Base-by-base conservation (phyloP, 2,888 invertebrate species). In the Caenorhabditis macrosperma region DNA sequence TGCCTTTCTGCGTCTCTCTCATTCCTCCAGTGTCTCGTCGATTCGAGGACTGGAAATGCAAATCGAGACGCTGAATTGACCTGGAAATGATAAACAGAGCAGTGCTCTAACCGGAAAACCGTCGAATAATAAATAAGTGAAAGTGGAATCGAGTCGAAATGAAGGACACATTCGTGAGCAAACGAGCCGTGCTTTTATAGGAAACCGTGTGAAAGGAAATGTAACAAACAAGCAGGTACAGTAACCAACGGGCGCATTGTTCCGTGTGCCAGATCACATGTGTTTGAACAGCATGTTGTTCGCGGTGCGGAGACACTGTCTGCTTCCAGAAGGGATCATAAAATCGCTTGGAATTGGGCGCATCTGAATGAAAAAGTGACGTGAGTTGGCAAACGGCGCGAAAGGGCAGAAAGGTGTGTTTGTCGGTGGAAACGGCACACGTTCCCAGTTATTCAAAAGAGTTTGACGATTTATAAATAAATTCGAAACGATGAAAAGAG, bases 211-310 rank as follows among this genome's bases (percentile, higher is more conserved):
- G 41, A 74, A 72, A 59, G 64, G 59, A 74, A 64, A 59, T 74
- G 74, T 74, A 74, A 64, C 74, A 74, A 74, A 74, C 63, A 72
- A 52, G 48, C 63, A 46, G 50, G 74, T 74, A 74, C 74, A 74
- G 74, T 74, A 74, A 74, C 74, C 64, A 59, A 55, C 57, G 46
- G 52, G 38, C 41, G 46, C 55, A 61, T 71, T 71, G 71, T 71
- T 71, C 71, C 22, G 22, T 17, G 26, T 30, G 7, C 28, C 9
- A 28, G 52, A 46, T 50, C 22, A 50, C 3, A 9, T 30, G 35
- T 72, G 72, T 74, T 74, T 74, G 59, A 74, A 74, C 74, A 74
- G 64, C 64, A 48, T 74, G 72, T 72, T 72, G 74, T 74, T 63
- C 74, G 59, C 50, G 44, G 20, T 17, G 50, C 57, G 59, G 55